These are phyloP conservation scores for Delichon dasypus DNA, from an alignment of 2,797 vertebrate genomes.

Conservation along the genomic window DNA sequence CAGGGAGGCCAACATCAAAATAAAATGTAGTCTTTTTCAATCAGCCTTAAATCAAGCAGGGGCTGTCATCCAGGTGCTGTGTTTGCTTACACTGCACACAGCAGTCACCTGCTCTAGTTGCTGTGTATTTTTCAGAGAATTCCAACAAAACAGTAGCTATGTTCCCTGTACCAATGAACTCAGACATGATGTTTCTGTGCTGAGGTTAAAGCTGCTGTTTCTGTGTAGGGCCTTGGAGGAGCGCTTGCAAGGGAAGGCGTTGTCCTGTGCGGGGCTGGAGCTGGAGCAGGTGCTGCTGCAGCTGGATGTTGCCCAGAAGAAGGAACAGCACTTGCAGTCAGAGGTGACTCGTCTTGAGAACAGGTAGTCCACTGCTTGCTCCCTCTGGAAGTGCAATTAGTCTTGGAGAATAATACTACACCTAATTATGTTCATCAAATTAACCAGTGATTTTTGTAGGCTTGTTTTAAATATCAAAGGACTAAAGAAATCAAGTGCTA, in stretches of 20 bases:
- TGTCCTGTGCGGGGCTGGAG: constrained; percentile 48
- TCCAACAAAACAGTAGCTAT: not conserved
- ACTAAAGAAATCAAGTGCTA: not conserved
- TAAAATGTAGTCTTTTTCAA: not conserved
- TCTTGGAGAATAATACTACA: not conserved
- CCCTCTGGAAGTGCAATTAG: not conserved
- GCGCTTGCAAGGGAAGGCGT: constrained; percentile 69
- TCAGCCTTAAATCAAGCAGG: not conserved
- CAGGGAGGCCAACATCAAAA: not conserved
- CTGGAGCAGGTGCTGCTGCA: constrained; percentile 74
- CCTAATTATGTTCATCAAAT: not conserved
- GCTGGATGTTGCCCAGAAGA: constrained; percentile 78
- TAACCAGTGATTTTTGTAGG: not conserved
- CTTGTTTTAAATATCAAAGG: constrained; percentile 30
- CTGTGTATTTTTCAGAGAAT: not conserved
- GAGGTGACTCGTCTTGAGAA: constrained; percentile 82
- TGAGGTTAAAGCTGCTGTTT: not conserved
- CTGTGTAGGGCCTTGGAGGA: constrained; percentile 81
- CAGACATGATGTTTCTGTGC: not conserved
- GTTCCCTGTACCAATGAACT: not conserved
- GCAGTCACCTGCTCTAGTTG: not conserved
- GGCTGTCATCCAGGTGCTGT: not conserved
- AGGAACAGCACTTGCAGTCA: constrained; percentile 80
- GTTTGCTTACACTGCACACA: not conserved
- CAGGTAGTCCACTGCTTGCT: constrained; percentile 75